Percentiles rank a stretch among this genome's conserved stretches.
These are phyloP conservation scores for Gambusia affinis DNA, from an alignment of 2,113 vertebrate species.

Conservation along the genomic window DNA sequence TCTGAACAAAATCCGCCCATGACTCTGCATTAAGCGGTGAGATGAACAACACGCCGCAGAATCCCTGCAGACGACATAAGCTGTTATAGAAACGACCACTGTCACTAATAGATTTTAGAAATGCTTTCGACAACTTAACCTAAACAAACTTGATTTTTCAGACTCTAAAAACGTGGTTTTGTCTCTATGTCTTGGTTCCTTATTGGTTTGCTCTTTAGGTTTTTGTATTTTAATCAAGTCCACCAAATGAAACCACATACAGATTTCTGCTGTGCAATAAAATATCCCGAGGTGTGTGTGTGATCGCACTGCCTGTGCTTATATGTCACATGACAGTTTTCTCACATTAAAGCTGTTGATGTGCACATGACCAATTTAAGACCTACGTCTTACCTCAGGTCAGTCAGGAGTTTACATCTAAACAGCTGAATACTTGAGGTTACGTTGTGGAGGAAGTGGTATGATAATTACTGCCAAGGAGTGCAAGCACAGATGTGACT, in stretches of 20 bases:
- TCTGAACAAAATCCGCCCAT: background rate
- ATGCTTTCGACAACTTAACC: background rate
- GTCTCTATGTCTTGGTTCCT: too few relatives aligned
- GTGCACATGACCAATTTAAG: background rate
- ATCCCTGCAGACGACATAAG: background rate
- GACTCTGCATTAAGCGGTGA: background rate
- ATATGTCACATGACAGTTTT: slow-evolving; percentile 2
- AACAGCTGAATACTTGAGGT: background rate
- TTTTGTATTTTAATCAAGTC: background rate
- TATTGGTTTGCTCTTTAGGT: too few relatives aligned
- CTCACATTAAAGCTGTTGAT: slow-evolving; percentile 1
- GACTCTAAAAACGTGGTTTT: too few relatives aligned
- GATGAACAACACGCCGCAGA: too few relatives aligned
- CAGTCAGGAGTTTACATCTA: background rate
- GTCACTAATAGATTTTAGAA: too few relatives aligned
- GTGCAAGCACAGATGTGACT: background rate
- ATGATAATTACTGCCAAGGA: background rate
- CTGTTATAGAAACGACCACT: background rate
- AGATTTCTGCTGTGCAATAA: background rate
- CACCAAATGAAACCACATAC: background rate
- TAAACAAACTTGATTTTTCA: background rate
- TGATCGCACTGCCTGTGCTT: background rate
- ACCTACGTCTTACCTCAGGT: background rate
- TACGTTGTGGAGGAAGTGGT: background rate
- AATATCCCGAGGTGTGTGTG: background rate